Conservation (phyloP, 2,113 vertebrate genomes). For the Nothocercus julius region DNA sequence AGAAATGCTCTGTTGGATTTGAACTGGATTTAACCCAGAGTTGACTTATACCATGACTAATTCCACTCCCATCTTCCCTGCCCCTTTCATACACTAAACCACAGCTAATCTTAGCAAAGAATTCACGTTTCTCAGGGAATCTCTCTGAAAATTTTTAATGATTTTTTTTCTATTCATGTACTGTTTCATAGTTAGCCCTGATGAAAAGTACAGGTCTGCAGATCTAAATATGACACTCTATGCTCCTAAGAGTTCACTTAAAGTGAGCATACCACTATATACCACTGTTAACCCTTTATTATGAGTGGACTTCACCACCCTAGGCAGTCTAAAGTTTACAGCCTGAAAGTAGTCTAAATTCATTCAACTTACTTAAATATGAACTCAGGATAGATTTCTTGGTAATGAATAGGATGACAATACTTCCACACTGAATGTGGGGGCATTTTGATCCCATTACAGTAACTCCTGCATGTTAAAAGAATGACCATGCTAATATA, state of each 20-base stretch:
- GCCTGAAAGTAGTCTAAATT: neutral
- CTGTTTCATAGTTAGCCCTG: neutral
- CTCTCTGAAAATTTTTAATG: neutral
- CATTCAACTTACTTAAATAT: neutral
- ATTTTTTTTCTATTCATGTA: neutral
- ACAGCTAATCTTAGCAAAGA: neutral
- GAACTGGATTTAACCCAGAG: neutral
- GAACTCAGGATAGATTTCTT: neutral
- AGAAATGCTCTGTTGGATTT: neutral
- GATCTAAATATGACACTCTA: neutral
- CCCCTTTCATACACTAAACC: neutral
- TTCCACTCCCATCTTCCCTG: neutral
- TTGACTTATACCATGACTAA: constrained; percentile 1
- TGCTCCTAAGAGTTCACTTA: neutral
- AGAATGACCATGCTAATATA: neutral
- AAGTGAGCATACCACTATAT: neutral
- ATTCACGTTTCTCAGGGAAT: neutral
- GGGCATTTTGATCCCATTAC: neutral
- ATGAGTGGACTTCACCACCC: neutral
- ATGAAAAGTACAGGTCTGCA: neutral
- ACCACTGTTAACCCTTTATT: neutral
- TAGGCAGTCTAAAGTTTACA: neutral
- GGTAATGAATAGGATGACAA: neutral
- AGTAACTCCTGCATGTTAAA: neutral
- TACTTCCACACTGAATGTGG: neutral